Evolutionary conservation across 2,888 invertebrate genomes (phyloP).

Genomic region (Petrophora chlorosata): DNA sequence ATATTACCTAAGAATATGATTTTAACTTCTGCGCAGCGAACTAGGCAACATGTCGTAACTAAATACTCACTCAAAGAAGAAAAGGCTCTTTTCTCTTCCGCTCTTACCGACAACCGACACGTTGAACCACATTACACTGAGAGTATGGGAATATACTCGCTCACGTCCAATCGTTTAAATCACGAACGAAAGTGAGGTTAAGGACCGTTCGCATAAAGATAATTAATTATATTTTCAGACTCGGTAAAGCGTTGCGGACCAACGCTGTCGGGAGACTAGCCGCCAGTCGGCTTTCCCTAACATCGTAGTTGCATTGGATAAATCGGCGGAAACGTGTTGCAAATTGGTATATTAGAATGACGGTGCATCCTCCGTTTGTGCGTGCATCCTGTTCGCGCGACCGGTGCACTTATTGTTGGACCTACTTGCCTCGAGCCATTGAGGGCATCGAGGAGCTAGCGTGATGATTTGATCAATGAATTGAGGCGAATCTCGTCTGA

Average conservation of each 20-base stretch:
- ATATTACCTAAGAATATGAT: too few species aligned
- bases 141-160: conserved; percentile 24
- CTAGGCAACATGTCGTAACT: too few species aligned
- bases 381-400: conserved; percentile 50
- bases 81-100: conserved; percentile 57
- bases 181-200: conserved; percentile 39
- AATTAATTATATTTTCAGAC: too few species aligned
- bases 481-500: too few species aligned
- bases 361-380: conserved; percentile 50
- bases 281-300: conserved; percentile 27
- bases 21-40: too few species aligned
- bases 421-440: too few species aligned
- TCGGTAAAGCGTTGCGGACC: conserved; percentile 4
- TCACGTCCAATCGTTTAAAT: conserved; percentile 41
- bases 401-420: too few species aligned
- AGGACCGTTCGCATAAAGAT: conserved; percentile 16
- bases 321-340: conserved; percentile 68
- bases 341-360: conserved; percentile 54
- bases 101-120: conserved; percentile 59
- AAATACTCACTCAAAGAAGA: conserved; percentile 64
- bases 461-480: too few species aligned
- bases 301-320: conserved; percentile 26
- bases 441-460: too few species aligned
- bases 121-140: conserved; percentile 62
- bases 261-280: conserved; percentile 5